Evolutionary conservation across 2,888 invertebrate species (phyloP), one percentile per base, ranked within the genome.

Genomic region (Drosophila vallismaia): DNA sequence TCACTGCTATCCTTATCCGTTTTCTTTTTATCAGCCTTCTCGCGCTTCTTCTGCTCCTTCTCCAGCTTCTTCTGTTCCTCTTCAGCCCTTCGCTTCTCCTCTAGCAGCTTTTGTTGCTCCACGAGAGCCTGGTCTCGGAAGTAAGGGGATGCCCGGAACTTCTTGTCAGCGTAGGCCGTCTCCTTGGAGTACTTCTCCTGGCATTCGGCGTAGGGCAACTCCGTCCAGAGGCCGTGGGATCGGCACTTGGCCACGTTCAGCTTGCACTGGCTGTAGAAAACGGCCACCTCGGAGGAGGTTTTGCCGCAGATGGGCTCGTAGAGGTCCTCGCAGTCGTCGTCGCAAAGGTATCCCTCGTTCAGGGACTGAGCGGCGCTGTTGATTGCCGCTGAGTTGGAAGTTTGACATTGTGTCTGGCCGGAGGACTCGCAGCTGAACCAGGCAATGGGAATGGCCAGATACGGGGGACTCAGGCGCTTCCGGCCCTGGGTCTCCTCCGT

Each of bases 231-330:
- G 2, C 89, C 89, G 51, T 90, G 90, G 3, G 88, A 88, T 48
- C 89, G 89, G 14, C 89, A 90, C 63, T 90, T 90, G 73, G 89
- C 89, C 54, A 90, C 89, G 71, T 81, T 85, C 44, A 90, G 58
- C 54, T 90, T 90, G 70, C 89, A 90, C 45, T 84, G 82, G 67
- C 89, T 90, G 53, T 90, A 90, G 74, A 90, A 90, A 0, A 90
- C 89, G 0, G 90, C 89, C 19, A 90, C 79, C 59, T 90, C 89
- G 26, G 56, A 73, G 40, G 77, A 50, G 0, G 90, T 90, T 51
- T 73, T 77, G 19, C 89, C 89, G 50, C 89, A 90, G 54, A 89
- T 87, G 28, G 89, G 89, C 14, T 84, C 84, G 49, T 90, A 90
- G 8, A 78, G 75, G 0, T 82, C 89, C 1, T 29, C 55, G 45